Evolutionary conservation across 1,140 invertebrate species (phyloP).

Genomic region (Heliconius himera): DNA sequence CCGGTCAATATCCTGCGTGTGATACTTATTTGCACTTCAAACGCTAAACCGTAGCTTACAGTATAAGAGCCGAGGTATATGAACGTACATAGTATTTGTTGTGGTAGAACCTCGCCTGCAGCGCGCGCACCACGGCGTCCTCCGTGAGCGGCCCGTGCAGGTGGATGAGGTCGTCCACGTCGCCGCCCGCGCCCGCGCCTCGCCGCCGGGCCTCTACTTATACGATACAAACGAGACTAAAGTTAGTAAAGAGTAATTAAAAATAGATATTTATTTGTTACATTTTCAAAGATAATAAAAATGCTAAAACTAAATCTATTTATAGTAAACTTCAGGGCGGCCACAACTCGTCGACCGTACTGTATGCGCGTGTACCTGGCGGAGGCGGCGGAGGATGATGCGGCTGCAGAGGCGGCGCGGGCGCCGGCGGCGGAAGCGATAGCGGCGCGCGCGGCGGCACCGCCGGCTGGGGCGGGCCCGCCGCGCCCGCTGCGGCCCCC

Average conservation of each 20-base stretch:
- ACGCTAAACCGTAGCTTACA: too few relatives aligned
- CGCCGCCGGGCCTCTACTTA: constrained; percentile 57
- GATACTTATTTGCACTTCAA: too few relatives aligned
- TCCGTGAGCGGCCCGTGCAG: constrained; percentile 95
- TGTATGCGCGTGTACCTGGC: constrained; percentile 38
- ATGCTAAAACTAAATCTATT: too few relatives aligned
- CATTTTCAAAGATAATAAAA: too few relatives aligned
- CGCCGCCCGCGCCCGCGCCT: constrained; percentile 57
- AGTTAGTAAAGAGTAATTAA: neutral
- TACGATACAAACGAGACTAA: too few relatives aligned
- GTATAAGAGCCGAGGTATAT: too few relatives aligned
- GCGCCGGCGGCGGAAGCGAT: constrained; percentile 51
- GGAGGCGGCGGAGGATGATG: constrained; percentile 64
- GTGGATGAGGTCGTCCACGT: constrained; percentile 94
- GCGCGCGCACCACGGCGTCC: constrained; percentile 94
- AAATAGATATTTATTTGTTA: too few relatives aligned
- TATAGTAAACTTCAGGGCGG: too few relatives aligned
- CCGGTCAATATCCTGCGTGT: too few relatives aligned
- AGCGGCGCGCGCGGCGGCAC: constrained; percentile 58
- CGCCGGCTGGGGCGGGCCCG: constrained; percentile 66
- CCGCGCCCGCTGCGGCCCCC: constrained; percentile 35
- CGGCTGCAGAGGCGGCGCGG: constrained; percentile 52
- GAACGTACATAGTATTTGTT: constrained; percentile 93
- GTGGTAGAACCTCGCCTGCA: constrained; percentile 93
- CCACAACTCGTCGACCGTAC: too few relatives aligned